Conservation (phyloP, 2,113 vertebrate species). For the Pseudolaguvia tuberculata region DNA sequence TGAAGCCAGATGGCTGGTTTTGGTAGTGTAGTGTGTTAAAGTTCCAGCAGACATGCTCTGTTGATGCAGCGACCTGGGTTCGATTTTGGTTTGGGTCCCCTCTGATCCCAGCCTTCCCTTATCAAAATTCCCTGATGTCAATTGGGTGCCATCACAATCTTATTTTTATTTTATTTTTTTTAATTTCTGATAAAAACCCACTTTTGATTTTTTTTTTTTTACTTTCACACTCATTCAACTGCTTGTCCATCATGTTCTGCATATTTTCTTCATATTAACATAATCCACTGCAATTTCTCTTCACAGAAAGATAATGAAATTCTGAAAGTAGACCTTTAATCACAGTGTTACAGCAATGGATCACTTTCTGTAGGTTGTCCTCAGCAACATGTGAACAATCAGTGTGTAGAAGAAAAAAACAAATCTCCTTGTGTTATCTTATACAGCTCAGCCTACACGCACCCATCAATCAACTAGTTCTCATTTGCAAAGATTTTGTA, state of each 20-base stretch:
- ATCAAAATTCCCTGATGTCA: too few species aligned
- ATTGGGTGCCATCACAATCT: too few species aligned
- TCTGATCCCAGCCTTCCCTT: too few species aligned
- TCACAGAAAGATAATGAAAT: slow-evolving; percentile 3
- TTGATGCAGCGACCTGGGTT: too few species aligned
- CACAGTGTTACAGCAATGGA: slow-evolving; percentile 7
- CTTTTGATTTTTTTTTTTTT: too few species aligned
- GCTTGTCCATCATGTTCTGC: background rate
- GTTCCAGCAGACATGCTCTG: too few species aligned
- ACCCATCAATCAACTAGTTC: slow-evolving; percentile 36
- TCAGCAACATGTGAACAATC: slow-evolving; percentile 16
- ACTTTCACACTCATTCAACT: too few species aligned
- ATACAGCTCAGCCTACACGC: slow-evolving; percentile 20
- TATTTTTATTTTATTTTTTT: too few species aligned
- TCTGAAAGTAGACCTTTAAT: slow-evolving; percentile 24
- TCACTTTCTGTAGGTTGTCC: slow-evolving; percentile 16
- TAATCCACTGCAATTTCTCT: slow-evolving; percentile 21
- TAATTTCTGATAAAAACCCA: too few species aligned
- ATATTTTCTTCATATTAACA: slow-evolving; percentile 13
- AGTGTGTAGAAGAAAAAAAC: background rate
- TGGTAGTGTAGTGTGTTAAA: too few species aligned
- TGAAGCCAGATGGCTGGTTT: too few species aligned
- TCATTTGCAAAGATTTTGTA: slow-evolving; percentile 34
- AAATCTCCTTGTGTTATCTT: slow-evolving; percentile 11
- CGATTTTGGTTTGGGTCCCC: too few species aligned